Conservation (phyloP, 2,113 vertebrate genomes). For the Stercorarius parasiticus region DNA sequence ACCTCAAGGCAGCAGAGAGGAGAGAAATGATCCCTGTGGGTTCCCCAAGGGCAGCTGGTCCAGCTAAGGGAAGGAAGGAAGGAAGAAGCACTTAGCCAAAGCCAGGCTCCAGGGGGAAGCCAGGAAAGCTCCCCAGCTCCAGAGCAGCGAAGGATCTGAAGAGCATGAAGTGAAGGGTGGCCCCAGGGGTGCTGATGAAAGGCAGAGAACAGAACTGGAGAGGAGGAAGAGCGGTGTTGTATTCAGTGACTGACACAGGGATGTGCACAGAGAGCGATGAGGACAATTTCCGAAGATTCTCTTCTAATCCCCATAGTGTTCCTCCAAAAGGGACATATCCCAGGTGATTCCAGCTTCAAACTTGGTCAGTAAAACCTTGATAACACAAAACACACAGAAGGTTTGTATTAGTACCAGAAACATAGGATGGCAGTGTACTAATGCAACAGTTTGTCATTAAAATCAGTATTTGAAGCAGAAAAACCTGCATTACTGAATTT, state of each 20-base stretch:
- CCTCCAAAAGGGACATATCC: not conserved
- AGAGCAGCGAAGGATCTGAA: not conserved
- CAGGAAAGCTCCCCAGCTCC: not conserved
- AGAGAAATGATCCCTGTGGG: not conserved
- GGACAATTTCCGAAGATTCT: not conserved
- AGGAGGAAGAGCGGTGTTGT: not conserved
- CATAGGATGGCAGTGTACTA: accelerated
- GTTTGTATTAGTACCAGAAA: not conserved
- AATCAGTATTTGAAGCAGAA: not conserved
- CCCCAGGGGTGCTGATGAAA: not conserved
- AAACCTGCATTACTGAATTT: not conserved
- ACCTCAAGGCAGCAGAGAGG: accelerated
- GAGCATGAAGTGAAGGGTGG: not conserved
- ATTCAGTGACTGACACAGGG: not conserved
- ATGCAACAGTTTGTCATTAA: not conserved
- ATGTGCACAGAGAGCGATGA: not conserved
- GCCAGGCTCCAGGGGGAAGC: not conserved
- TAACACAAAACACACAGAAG: not conserved
- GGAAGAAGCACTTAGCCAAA: not conserved
- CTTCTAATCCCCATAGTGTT: not conserved
- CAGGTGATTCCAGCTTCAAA: not conserved
- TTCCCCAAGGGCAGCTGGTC: not conserved
- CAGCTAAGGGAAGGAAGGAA: not conserved
- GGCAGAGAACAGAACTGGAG: not conserved
- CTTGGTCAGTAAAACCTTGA: not conserved